A percentile compares a stretch with the other conserved stretches of the same genome.
Conservation (phyloP, 2,888 invertebrate species). For the Cotesia congregata region DNA sequence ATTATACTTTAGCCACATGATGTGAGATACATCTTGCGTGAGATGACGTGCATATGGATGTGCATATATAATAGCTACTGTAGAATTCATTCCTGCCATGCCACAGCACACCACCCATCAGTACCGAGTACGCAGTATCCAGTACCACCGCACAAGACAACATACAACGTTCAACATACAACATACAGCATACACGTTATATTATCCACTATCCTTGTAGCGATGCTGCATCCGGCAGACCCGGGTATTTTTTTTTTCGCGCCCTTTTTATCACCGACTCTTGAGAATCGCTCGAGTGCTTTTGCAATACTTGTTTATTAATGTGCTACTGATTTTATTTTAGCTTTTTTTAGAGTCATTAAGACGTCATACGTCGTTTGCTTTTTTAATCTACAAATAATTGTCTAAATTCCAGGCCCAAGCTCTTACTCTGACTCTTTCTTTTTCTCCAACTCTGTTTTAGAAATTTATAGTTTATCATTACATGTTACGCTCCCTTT, state of each 20-base stretch:
- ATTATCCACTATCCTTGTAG: slow-evolving; percentile 34
- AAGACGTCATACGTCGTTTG: background rate
- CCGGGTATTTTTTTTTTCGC: slow-evolving; percentile 52
- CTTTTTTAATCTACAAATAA: background rate
- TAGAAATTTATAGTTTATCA: background rate
- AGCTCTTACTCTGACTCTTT: background rate
- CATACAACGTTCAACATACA: background rate
- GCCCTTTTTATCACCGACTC: slow-evolving; percentile 30
- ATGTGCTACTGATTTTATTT: slow-evolving; percentile 10
- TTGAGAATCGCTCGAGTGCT: slow-evolving; percentile 31
- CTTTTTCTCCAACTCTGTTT: background rate
- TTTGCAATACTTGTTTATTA: slow-evolving; percentile 5
- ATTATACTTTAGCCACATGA: background rate
- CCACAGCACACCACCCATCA: background rate
- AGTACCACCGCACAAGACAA: background rate
- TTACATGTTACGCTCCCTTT: background rate
- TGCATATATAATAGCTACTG: background rate
- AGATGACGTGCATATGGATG: slow-evolving; percentile 26
- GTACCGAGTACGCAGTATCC: too few species aligned
- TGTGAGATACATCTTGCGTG: background rate
- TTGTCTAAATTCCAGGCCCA: background rate
- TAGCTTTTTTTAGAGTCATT: background rate
- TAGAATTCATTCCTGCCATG: background rate
- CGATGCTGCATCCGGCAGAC: slow-evolving; percentile 62
- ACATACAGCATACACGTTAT: background rate